These are phyloP conservation scores for Mastomys natalensis DNA, from an alignment of 2,113 vertebrate genomes.

Conservation along the genomic window DNA sequence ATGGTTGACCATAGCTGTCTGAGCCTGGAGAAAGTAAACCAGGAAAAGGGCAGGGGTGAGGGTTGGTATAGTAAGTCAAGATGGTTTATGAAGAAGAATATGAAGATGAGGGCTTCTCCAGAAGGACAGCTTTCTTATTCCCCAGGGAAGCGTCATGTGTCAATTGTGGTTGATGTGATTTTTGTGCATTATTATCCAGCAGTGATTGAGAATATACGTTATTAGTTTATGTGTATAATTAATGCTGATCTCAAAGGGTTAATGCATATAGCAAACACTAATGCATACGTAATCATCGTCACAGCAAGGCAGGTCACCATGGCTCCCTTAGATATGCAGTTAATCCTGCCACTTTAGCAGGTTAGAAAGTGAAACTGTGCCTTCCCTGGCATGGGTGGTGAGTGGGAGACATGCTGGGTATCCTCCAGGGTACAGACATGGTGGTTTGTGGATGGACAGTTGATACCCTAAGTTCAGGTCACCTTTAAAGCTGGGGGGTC, in stretches of 20 bases:
- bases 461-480: neutral
- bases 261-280: neutral
- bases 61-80: neutral
- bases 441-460: neutral
- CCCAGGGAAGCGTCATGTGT: neutral
- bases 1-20: neutral
- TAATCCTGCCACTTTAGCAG: neutral
- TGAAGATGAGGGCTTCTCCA: no score
- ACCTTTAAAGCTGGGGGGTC: neutral
- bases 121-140: neutral
- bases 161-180: neutral
- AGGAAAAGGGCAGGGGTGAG: no score
- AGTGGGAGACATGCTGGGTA: accelerated
- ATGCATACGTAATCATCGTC: neutral
- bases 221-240: neutral
- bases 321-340: neutral
- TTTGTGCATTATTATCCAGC: neutral
- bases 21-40: neutral
- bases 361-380: neutral
- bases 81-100: neutral
- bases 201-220: neutral
- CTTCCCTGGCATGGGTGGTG: neutral
- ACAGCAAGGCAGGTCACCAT: no score
- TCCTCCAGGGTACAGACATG: accelerated
- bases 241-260: neutral